Conservation (phyloP, 1,140 invertebrate genomes). For the Bombus sylvicola region DNA sequence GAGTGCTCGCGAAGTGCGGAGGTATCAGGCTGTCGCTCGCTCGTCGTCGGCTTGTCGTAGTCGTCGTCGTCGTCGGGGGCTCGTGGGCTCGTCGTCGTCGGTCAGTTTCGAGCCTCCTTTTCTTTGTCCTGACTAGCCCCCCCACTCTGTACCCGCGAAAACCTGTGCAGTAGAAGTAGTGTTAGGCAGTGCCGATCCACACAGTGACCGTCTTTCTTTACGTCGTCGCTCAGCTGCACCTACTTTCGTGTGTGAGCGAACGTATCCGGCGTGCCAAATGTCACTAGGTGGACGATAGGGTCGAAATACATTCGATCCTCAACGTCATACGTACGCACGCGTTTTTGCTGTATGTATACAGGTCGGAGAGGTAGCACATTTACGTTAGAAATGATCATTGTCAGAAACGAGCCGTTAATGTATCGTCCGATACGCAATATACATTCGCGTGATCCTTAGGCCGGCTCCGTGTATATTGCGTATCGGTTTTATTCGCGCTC, state of each 20-base stretch:
- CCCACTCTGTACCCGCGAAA: slow-evolving; percentile 49
- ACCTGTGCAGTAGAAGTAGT: slow-evolving; percentile 50
- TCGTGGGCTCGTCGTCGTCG: slow-evolving; percentile 58
- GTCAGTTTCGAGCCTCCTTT: slow-evolving; percentile 49
- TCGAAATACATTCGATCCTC: slow-evolving; percentile 49
- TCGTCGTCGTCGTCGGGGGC: slow-evolving; percentile 42
- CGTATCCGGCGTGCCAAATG: slow-evolving; percentile 63
- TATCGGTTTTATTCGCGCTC: slow-evolving; percentile 19
- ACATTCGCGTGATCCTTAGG: slow-evolving; percentile 24
- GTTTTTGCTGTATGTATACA: slow-evolving; percentile 21
- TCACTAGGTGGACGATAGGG: slow-evolving; percentile 62
- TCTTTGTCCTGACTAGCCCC: slow-evolving; percentile 53
- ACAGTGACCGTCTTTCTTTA: slow-evolving; percentile 60
- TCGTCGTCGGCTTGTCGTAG: slow-evolving; percentile 67
- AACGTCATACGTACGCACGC: slow-evolving; percentile 28
- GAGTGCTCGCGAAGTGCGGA: slow-evolving; percentile 79
- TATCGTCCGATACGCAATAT: slow-evolving; percentile 28
- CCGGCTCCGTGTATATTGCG: slow-evolving; percentile 8
- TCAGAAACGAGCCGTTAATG: neutral
- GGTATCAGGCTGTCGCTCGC: slow-evolving; percentile 73
- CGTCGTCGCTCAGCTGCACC: slow-evolving; percentile 47
- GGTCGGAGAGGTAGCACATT: slow-evolving; percentile 9
- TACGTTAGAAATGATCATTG: neutral
- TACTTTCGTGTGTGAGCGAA: slow-evolving; percentile 55
- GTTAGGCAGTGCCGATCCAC: slow-evolving; percentile 58